Percentiles rank a stretch among this genome's conserved stretches.
phyloP scores from a whole-genome alignment of 2,888 invertebrate genomes.

The Hedya salicella region DNA sequence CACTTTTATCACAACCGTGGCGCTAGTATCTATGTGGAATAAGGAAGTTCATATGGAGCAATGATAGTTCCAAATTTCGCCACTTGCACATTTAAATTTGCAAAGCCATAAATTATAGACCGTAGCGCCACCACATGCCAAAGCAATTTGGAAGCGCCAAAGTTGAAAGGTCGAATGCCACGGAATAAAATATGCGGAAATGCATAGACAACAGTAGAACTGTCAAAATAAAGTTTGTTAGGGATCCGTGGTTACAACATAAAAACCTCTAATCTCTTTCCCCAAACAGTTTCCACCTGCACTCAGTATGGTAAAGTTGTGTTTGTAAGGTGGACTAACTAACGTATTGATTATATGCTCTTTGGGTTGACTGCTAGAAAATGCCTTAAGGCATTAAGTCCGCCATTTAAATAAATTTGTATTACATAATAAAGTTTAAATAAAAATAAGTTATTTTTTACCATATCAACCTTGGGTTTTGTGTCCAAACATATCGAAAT shows the following conservation, averaged over 20 bases:
- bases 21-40: slow-evolving; percentile 14
- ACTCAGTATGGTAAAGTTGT: too few relatives aligned
- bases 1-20: background rate
- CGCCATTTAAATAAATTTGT: too few relatives aligned
- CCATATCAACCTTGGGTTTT: too few relatives aligned
- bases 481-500: too few relatives aligned
- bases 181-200: slow-evolving; percentile 74
- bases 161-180: slow-evolving; percentile 65
- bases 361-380: too few relatives aligned
- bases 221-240: slow-evolving; percentile 46
- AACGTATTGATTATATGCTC: too few relatives aligned
- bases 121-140: slow-evolving; percentile 63
- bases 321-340: background rate
- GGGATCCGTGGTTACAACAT: background rate
- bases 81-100: background rate
- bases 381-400: too few relatives aligned
- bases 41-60: background rate
- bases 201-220: slow-evolving; percentile 46
- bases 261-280: background rate
- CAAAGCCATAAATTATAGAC: slow-evolving; percentile 56
- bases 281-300: too few relatives aligned
- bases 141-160: slow-evolving; percentile 62
- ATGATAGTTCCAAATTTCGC: slow-evolving; percentile 6
- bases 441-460: too few relatives aligned
- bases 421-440: too few relatives aligned